Conservation (phyloP, 2,113 vertebrate genomes). For the Ramphastos sulfuratus region DNA sequence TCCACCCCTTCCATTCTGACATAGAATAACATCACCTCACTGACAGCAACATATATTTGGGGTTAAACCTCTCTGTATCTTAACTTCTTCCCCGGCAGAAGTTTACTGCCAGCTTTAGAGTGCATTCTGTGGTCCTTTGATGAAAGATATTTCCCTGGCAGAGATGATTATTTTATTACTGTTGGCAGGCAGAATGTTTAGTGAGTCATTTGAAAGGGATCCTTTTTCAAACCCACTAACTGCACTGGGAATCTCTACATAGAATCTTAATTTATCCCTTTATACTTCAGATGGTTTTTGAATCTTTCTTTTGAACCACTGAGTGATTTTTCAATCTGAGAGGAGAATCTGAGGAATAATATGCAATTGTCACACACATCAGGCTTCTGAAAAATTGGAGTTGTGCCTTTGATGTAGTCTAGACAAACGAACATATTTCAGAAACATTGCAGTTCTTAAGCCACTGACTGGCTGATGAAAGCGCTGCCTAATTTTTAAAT, state of each 20-base stretch:
- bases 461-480: constrained; percentile 17
- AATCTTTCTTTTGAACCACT: constrained; percentile 51
- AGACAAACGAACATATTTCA: constrained; percentile 55
- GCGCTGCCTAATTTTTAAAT: constrained; percentile 48
- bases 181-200: constrained; percentile 50
- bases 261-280: constrained; percentile 66
- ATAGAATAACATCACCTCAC: background rate
- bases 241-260: constrained; percentile 40
- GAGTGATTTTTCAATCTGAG: constrained; percentile 40
- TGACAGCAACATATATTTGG: background rate
- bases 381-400: background rate
- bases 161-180: constrained; percentile 59
- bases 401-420: constrained; percentile 45
- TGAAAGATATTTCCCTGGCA: constrained; percentile 13
- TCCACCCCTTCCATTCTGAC: background rate
- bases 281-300: constrained; percentile 52
- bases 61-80: background rate
- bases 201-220: constrained; percentile 53
- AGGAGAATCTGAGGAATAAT: constrained; percentile 37
- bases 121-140: background rate
- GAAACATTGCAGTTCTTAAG: constrained; percentile 34
- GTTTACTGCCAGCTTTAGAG: background rate
- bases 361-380: constrained; percentile 43
- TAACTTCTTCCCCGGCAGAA: constrained; percentile 20
- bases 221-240: constrained; percentile 19